Conservation (phyloP, 2,797 vertebrate genomes). For the Miichthys miiuy region DNA sequence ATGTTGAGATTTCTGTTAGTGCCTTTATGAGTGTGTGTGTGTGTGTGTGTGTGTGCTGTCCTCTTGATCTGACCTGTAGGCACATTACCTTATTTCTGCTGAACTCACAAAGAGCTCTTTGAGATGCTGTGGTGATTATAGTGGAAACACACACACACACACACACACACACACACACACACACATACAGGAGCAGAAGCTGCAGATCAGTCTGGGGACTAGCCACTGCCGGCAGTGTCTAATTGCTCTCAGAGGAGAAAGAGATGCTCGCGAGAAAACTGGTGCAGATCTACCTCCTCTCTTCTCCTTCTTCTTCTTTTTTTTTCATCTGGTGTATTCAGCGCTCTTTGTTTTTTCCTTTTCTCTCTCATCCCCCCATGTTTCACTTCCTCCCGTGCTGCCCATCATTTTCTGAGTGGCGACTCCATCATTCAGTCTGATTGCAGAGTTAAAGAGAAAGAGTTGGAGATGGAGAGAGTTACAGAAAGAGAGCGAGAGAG, state of each 20-base stretch:
- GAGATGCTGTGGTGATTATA: constrained; percentile 70
- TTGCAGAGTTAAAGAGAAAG: constrained; percentile 67
- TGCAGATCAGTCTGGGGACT: constrained; percentile 76
- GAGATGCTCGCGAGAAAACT: constrained; percentile 70
- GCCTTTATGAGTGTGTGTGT: constrained; percentile 2
- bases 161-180: constrained; percentile 46
- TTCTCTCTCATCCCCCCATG: constrained; percentile 1
- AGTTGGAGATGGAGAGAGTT: constrained; percentile 71
- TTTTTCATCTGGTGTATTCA: constrained; percentile 45
- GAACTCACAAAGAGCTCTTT: constrained; percentile 68
- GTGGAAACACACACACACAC: constrained; percentile 54
- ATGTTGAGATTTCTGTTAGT: constrained; percentile 22
- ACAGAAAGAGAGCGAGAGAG: constrained; percentile 51
- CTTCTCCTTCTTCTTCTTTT: background rate
- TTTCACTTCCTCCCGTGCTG: constrained; percentile 46
- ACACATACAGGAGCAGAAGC: constrained; percentile 52
- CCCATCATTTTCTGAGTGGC: constrained; percentile 55
- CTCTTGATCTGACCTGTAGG: constrained; percentile 56
- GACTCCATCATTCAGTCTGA: constrained; percentile 72
- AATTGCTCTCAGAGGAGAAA: constrained; percentile 85
- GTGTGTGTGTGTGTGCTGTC: constrained; percentile 46
- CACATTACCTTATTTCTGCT: constrained; percentile 58
- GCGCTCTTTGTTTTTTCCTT: constrained; percentile 48
- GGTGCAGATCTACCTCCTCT: constrained; percentile 66
- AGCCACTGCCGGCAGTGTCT: constrained; percentile 79